Evolutionary conservation across 2,113 vertebrate species (phyloP), one percentile per base, ranked within the genome.

Genomic region (Taurulus bubalis): DNA sequence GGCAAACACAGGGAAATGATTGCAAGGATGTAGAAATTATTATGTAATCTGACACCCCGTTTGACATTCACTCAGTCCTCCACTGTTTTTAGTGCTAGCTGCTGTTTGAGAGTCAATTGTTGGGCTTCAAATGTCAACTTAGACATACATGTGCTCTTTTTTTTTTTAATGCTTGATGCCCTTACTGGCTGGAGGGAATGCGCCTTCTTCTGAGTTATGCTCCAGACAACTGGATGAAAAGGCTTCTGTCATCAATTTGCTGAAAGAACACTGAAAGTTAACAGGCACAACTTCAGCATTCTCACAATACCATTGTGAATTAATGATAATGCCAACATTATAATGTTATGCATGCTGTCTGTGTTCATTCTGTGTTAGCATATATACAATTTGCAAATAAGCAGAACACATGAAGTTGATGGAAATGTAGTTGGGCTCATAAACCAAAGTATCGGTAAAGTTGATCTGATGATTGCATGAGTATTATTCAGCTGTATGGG

Each of bases 1-100:
- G 68, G 71, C 68, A 66, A 80, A 64, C 63, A n/a, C n/a, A 26
- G 7, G 40, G 45, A 77, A 68, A 76, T 73, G 42, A 80, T 28
- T 53, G 42, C 26, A 84, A 73, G 63, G 74, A 79, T 71, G 53
- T 58, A 63, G n/a, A 14, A 78, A 75, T 65, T 1, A 82, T 73
- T 79, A 82, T 82, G 74, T 63, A 63, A 87, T 64, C 47, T 14
- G 2, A 20, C 16, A 2, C 47, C 58, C n/a, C 42, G 18, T 36
- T 63, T 42, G 60, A 85, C 56, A 71, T 76, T 77, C 47, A 71
- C 9, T 71, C 58, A 66, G 36, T 58, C 36, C 14, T 36, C 0
- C 1, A 58, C n/a, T 75, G 49, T 67, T 45, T 66, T 62, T n/a
- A 74, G 40, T 36, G 30, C 63, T 71, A 11, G 53, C 59, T 63